Evolutionary conservation across 2,888 invertebrate genomes (phyloP).

Genomic region (Cistogaster globosa): DNA sequence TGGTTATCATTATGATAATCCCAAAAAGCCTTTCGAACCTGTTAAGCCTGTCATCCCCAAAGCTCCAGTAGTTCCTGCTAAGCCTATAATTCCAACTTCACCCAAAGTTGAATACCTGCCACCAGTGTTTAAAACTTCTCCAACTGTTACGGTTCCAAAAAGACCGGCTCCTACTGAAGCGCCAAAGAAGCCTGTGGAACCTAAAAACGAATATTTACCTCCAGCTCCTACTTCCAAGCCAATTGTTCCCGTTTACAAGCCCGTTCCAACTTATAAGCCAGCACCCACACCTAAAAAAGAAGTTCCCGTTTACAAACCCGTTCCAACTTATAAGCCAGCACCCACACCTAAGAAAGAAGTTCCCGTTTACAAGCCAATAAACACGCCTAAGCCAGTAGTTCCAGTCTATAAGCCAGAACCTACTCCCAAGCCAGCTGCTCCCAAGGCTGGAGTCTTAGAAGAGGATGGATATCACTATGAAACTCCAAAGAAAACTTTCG

Average conservation of each 20-base stretch:
- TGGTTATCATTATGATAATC: slow-evolving; percentile 44
- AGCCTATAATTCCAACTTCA: slow-evolving; percentile 32
- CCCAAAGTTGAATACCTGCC: slow-evolving; percentile 69
- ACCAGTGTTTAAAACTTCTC: slow-evolving; percentile 48
- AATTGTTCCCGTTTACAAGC: slow-evolving; percentile 31
- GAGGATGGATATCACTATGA: slow-evolving; percentile 79
- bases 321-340: slow-evolving; percentile 8
- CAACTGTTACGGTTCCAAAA: slow-evolving; percentile 37
- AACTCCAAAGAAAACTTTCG: slow-evolving; percentile 28
- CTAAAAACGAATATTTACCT: slow-evolving; percentile 68
- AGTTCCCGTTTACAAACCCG: background rate
- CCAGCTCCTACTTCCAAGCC: slow-evolving; percentile 59
- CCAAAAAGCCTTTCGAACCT: slow-evolving; percentile 27
- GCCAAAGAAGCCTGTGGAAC: slow-evolving; percentile 49
- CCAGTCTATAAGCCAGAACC: background rate
- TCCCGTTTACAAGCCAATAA: slow-evolving; percentile 11
- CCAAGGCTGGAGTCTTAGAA: slow-evolving; percentile 72
- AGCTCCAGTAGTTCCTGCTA: background rate
- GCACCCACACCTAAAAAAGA: background rate
- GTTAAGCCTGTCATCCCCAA: background rate
- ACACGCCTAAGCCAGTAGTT: slow-evolving; percentile 14
- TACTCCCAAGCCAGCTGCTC: slow-evolving; percentile 18
- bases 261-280: slow-evolving; percentile 7
- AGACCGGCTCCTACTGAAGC: background rate
- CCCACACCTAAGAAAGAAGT: background rate